Evolutionary conservation across 92 coral and sea anemone genomes (phyloP).

Genomic region (Zoanthus solanderi): DNA sequence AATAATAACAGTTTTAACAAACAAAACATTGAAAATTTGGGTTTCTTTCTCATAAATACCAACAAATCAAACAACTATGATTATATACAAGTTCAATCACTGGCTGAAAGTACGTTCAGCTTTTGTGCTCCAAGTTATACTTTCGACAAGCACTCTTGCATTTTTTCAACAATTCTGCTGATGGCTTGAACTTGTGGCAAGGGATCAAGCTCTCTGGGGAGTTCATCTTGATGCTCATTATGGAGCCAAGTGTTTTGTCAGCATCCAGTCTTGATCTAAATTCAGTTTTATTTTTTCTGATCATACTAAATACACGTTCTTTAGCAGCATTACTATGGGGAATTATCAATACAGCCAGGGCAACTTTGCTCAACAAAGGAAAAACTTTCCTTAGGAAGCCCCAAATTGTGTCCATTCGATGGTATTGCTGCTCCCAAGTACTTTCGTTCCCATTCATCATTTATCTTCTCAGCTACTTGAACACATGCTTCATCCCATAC

Average conservation of each 20-base stretch:
- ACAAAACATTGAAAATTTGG: too few relatives aligned
- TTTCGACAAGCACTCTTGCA: conserved; percentile 46
- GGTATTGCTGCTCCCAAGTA: neutral
- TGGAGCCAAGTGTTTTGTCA: conserved; percentile 34
- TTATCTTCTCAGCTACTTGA: neutral
- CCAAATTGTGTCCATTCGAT: conserved; percentile 59
- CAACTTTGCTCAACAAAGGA: conserved; percentile 7
- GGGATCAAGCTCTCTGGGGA: conserved; percentile 54
- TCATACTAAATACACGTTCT: conserved; percentile 35
- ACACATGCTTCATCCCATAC: conserved; percentile 31
- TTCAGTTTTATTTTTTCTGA: conserved; percentile 51
- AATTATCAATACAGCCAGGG: conserved; percentile 8
- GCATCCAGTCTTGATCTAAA: conserved; percentile 25
- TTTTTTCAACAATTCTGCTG: conserved; percentile 54
- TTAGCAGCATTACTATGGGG: conserved; percentile 44
- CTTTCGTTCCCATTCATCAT: conserved; percentile 3
- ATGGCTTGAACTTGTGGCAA: conserved; percentile 54
- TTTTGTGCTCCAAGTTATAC: conserved; percentile 34
- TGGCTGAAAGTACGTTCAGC: neutral
- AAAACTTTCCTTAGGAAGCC: conserved; percentile 12
- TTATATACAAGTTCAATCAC: too few relatives aligned
- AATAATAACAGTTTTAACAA: too few relatives aligned
- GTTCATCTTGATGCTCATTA: conserved; percentile 28
- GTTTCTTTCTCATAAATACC: too few relatives aligned
- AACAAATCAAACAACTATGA: too few relatives aligned